Evolutionary conservation across 1,140 invertebrate species (phyloP), one percentile per base, ranked within the genome.

Genomic region (Megalopta genalis): DNA sequence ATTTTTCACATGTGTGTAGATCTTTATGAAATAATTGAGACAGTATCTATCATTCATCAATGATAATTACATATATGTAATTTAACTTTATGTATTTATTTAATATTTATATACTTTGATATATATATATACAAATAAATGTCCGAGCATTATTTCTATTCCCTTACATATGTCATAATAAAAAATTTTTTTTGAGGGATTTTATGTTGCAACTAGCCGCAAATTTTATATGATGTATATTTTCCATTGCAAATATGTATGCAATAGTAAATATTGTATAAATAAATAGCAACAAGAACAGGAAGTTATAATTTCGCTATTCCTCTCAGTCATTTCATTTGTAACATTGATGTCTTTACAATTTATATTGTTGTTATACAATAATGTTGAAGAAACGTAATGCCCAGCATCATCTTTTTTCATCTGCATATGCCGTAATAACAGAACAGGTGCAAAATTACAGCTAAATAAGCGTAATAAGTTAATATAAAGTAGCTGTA

Each of bases 201-300:
- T 82, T 63, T 67, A 52, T 27, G 21, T 72, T 78, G 64, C 27
- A 78, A 82, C 23, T 79, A 81, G 23, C 32, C 39, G 63, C 46
- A 83, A 70, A 63, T 63, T 82, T 86, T 69, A 54, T 46, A n/a
- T 67, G 12, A 12, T 12, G 46, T 66, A 74, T 77, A 81, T 81
- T 78, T 78, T 80, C 59, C 62, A 81, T 60, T 75, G 70, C 60
- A 66, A 75, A 32, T 77, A 64, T 63, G 60, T 42, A 79, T 83
- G 69, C 62, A 83, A 49, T 80, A 74, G 59, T 52, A 83, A 73
- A 72, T 83, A 75, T 84, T 59, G 62, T 82, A 88, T 71, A 88
- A 90, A 89, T 89, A 89, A 90, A 88, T 89, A 90, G 84, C 69
- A 87, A 89, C 69, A 80, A 89, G 78, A 71, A 83, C 57, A 57